phyloP scores from a whole-genome alignment of 2,888 invertebrate genomes.

The Drosophila subquinaria region DNA sequence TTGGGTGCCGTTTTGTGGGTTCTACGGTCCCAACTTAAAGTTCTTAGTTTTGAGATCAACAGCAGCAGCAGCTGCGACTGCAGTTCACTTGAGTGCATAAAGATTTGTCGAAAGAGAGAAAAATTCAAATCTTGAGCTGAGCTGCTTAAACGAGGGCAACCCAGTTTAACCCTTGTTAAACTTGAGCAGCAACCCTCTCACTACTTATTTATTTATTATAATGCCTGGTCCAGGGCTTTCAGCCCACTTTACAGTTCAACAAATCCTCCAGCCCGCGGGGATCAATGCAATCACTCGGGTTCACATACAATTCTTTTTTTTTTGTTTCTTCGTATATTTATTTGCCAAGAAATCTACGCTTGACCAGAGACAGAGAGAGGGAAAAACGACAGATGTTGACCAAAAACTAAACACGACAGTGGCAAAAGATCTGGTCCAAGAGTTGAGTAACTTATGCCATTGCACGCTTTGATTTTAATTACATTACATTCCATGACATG shows the following conservation, averaged over 20 bases:
- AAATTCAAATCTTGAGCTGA: constrained; percentile 44
- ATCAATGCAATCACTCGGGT: constrained; percentile 46
- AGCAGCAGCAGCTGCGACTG: constrained; percentile 34
- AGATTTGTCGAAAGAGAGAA: neutral
- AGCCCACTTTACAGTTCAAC: constrained; percentile 63
- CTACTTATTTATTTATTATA: neutral
- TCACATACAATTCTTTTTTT: constrained; percentile 1
- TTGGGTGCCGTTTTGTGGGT: constrained; percentile 54
- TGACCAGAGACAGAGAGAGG: constrained; percentile 35
- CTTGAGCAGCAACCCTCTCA: constrained; percentile 62
- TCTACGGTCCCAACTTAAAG: constrained; percentile 14
- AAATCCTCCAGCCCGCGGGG: constrained; percentile 38
- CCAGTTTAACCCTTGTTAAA: constrained; percentile 79
- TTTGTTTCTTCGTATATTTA: constrained; percentile 24
- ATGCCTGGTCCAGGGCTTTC: constrained; percentile 25
- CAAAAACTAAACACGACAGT: constrained; percentile 12
- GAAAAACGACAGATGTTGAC: constrained; percentile 46
- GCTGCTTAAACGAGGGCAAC: constrained; percentile 57
- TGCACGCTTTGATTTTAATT: constrained; percentile 79
- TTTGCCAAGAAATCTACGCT: constrained; percentile 50
- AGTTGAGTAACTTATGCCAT: constrained; percentile 57
- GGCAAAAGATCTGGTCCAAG: constrained; percentile 17
- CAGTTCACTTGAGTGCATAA: constrained; percentile 14
- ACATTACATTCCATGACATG: constrained; percentile 65
- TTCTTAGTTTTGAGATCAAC: constrained; percentile 11